Base-by-base conservation (phyloP, 1,140 invertebrate species). In the Dinothrombium tinctorium region DNA sequence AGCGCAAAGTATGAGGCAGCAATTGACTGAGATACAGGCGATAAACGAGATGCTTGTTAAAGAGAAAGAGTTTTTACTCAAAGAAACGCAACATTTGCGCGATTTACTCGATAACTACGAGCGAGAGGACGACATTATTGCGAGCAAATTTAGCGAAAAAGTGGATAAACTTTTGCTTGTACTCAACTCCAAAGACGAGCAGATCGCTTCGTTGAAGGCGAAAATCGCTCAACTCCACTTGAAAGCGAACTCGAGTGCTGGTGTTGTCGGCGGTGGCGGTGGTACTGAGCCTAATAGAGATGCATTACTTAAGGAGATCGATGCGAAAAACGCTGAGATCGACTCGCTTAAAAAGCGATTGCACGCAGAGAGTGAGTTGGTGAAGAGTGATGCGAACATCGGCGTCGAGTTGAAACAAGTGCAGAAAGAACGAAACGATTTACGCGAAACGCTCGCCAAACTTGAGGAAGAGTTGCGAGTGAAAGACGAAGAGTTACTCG, bases 11-110 rank as follows among this genome's bases (percentile, higher is more conserved):
- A 15, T 46, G 15, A 33, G 14, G 23, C 11, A 22, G 26, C 31
- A 33, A 26, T 25, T 38, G 2, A 15, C 24, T 7, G 36, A 44
- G 20, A 24, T 39, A 24, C 24, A 38, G 29, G 20, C 37, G 14
- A 22, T 46, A 4, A 46, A 46, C 33, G 41, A 43, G 25, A 26
- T 17, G 9, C 29, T 43, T 9, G 14, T 38, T 25, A 21, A 43
- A 7, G 36, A 38, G 11, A 43, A 43, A 37, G 19, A 31, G 20
- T 40, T 23, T 29, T 20, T 40, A 9, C 14, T 40, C 3, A 32
- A 31, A 3, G 39, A 40, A 32, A 29, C 14, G 7, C 7, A 24
- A 9, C 14, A 7, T 7, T 25, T 24, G 8, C 8, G 37, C 9
- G 17, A 24, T 25, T 5, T n/a, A 23, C 11, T 38, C 12, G 23